phyloP scores from a whole-genome alignment of 2,113 vertebrate species.

The Daphoenositta chrysoptera region DNA sequence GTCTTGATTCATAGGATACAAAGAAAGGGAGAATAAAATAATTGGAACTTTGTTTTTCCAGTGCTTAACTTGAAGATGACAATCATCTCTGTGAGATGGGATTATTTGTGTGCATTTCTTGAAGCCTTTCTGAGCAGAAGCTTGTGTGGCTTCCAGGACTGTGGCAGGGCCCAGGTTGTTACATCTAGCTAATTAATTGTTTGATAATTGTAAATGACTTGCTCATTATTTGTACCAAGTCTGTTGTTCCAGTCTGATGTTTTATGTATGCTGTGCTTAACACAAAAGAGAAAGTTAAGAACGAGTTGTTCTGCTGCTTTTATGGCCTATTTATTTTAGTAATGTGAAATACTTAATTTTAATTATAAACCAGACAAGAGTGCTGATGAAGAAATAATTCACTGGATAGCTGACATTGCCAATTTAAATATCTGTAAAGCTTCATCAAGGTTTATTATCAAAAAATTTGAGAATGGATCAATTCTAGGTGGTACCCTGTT shows the following conservation, averaged over 20 bases:
- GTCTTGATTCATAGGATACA: background rate
- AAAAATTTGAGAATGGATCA: background rate
- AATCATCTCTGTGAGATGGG: background rate
- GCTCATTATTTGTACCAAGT: background rate
- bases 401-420: background rate
- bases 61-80: background rate
- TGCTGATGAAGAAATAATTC: background rate
- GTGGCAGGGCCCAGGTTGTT: background rate
- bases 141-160: background rate
- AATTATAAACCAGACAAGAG: slow-evolving; percentile 30
- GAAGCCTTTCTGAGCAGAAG: background rate
- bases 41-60: background rate
- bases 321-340: slow-evolving; percentile 14
- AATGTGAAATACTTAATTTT: slow-evolving; percentile 3
- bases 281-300: background rate
- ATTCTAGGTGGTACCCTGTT: background rate
- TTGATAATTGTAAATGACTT: background rate
- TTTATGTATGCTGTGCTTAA: background rate
- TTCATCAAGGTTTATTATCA: background rate
- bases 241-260: background rate
- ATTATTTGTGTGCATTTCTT: background rate
- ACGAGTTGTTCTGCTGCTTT: background rate
- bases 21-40: background rate
- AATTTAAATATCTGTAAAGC: background rate
- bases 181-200: background rate